phyloP scores from a whole-genome alignment of 2,113 vertebrate species.

The Equus przewalskii region DNA sequence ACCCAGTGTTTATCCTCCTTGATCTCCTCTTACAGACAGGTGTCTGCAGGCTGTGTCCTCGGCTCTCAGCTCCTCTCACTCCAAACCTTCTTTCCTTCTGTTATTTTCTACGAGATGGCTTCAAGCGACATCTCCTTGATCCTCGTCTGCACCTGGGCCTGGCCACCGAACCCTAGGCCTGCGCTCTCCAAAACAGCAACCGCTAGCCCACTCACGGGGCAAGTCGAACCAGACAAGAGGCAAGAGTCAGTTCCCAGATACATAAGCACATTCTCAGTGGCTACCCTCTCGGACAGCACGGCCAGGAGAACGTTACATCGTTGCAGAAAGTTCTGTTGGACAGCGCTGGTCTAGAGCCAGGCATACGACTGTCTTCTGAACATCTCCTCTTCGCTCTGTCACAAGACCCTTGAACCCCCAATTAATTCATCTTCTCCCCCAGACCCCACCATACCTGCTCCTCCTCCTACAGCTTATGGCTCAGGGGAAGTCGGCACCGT shows the following conservation, averaged over 20 bases:
- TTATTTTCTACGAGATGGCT: fast-evolving
- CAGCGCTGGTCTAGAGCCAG: neutral
- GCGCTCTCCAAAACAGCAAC: neutral
- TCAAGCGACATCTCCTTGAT: fast-evolving
- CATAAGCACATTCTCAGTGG: fast-evolving
- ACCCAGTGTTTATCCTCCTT: fast-evolving
- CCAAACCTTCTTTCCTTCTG: too few relatives aligned
- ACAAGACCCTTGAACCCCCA: neutral
- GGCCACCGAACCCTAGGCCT: neutral
- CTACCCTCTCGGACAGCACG: fast-evolving
- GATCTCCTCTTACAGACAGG: neutral
- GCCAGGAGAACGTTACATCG: fast-evolving
- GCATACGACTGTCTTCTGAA: neutral
- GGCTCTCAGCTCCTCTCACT: neutral
- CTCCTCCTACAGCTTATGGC: neutral
- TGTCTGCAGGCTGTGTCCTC: neutral
- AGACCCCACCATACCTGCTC: neutral
- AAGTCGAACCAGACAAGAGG: neutral
- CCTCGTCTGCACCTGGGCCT: neutral
- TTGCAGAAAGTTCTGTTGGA: fast-evolving
- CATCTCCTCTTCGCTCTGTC: neutral
- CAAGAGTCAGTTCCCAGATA: too few relatives aligned
- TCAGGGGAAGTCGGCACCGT: fast-evolving
- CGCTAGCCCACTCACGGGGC: neutral
- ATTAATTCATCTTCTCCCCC: fast-evolving